A percentile compares a stretch with the other conserved stretches of the same genome.
These are phyloP conservation scores for Junonia oenone DNA, from an alignment of 2,888 invertebrate genomes.

Conservation along the genomic window DNA sequence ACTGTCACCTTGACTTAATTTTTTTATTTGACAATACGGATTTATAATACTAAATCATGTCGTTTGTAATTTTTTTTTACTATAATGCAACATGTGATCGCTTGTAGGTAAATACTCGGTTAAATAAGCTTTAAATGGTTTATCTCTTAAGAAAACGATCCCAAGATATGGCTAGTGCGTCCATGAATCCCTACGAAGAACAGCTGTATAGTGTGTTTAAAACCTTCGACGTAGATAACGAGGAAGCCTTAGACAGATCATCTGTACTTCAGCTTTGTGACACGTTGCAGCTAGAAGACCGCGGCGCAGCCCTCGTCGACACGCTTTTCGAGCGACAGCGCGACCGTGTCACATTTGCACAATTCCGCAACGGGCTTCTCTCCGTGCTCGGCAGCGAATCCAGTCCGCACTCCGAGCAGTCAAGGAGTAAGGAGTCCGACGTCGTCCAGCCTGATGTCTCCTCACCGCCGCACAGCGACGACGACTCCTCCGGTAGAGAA, in stretches of 20 bases:
- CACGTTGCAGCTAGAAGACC: constrained; percentile 87
- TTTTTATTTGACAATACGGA: constrained; percentile 6
- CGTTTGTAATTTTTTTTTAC: constrained; percentile 21
- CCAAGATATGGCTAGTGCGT: constrained; percentile 54
- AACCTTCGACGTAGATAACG: constrained; percentile 85
- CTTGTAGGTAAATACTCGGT: constrained; percentile 15
- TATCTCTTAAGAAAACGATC: background rate
- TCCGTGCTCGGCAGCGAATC: constrained; percentile 82
- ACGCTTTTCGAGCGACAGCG: constrained; percentile 75
- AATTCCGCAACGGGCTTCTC: constrained; percentile 88
- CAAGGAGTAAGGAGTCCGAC: constrained; percentile 36
- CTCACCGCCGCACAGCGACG: constrained; percentile 50
- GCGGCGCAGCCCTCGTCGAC: constrained; percentile 81
- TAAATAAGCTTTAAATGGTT: constrained; percentile 13
- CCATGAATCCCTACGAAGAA: constrained; percentile 88
- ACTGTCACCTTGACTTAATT: constrained; percentile 11
- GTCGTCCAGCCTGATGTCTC: constrained; percentile 33
- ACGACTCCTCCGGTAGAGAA: constrained; percentile 83
- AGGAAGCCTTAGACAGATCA: constrained; percentile 83
- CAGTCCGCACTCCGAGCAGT: constrained; percentile 32
- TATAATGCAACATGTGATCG: constrained; percentile 31
- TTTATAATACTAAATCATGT: constrained; percentile 11
- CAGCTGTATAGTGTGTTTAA: constrained; percentile 89
- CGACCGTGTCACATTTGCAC: constrained; percentile 82
- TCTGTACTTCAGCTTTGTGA: constrained; percentile 85